Base-by-base conservation (phyloP, 64 coral and sea anemone genomes). In the Porites australiensis region DNA sequence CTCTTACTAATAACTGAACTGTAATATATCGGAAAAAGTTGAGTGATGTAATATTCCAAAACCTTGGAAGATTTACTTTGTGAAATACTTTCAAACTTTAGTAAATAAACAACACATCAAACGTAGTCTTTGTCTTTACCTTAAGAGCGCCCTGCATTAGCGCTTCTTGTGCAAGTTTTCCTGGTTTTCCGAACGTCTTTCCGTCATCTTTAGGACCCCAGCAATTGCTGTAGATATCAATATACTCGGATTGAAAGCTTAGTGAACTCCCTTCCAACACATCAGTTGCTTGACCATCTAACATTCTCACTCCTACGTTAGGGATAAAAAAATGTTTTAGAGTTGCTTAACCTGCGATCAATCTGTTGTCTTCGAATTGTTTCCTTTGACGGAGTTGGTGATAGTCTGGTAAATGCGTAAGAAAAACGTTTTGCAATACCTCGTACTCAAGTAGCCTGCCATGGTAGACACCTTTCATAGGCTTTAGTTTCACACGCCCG, bases 181-280 rank as follows among this genome's bases (percentile, higher is more conserved):
- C 96, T 37, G 96, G 96, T 88, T 98, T 98, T 1, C 96, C 96
- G 93, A 98, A 98, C 12, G 96, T 98, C 82, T 98, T 98, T 18
- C 96, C 96, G 75, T 98, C 96, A 95, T 98, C 96, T 71, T 98
- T 98, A 27, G 96, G 96, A 13, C 96, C 96, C 96, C 96, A 98
- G 51, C 96, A 98, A 50, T 98, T 98, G 66, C 96, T 98, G 64
- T 98, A 98, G 44, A 98, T 83, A 49, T 98, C 96, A 8, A 98
- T 98, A 75, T 98, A 98, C 67, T 94, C 93, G 4, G 96, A 95
- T 37, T 98, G 96, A 79, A 98, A 98, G 59, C 96, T 98, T 16
- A 98, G 70, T 13, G 96, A 95, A 51, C 96, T 98, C 61, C 96
- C 96, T 78, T 98, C 96, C 18, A 98, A 72, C 8, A 98, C 93